Conservation (phyloP, 1,140 invertebrate species). For the Euura lappo region DNA sequence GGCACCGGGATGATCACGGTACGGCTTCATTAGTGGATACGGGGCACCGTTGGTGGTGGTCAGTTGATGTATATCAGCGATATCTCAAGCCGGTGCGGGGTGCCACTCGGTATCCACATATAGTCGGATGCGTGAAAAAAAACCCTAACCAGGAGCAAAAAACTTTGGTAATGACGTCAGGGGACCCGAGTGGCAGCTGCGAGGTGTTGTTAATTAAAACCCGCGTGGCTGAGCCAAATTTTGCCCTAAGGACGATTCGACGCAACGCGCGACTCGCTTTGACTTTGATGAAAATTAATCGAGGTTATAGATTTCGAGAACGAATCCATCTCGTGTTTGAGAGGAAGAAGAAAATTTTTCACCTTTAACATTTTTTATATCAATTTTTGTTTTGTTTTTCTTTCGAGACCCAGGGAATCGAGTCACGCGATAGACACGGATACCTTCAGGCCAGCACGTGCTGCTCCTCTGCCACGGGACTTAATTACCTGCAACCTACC, state of each 20-base stretch:
- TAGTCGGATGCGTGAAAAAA: conserved; percentile 23
- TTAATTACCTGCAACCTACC: conserved; percentile 35
- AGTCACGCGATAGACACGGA: conserved; percentile 34
- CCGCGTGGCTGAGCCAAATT: conserved; percentile 40
- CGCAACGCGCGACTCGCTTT: background rate
- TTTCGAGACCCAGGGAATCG: background rate
- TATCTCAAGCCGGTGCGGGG: conserved; percentile 39
- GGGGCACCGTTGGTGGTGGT: conserved; percentile 45
- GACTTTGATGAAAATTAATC: conserved; percentile 46
- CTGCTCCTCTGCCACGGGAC: conserved; percentile 33
- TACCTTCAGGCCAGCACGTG: conserved; percentile 46
- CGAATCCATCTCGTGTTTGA: background rate
- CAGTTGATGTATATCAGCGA: conserved; percentile 50
- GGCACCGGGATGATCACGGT: background rate
- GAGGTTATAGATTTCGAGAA: conserved; percentile 43
- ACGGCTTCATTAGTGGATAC: conserved; percentile 48
- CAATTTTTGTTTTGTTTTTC: background rate
- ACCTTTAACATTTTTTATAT: background rate
- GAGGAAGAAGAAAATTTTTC: conserved; percentile 9
- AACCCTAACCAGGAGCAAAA: background rate
- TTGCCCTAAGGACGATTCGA: conserved; percentile 40
- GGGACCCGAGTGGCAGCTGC: conserved; percentile 40
- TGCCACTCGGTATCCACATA: too few relatives aligned
- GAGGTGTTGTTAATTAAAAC: conserved; percentile 57
- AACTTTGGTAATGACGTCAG: conserved; percentile 49